phyloP scores from a whole-genome alignment of 1,140 invertebrate genomes.

The Mercenaria mercenaria region DNA sequence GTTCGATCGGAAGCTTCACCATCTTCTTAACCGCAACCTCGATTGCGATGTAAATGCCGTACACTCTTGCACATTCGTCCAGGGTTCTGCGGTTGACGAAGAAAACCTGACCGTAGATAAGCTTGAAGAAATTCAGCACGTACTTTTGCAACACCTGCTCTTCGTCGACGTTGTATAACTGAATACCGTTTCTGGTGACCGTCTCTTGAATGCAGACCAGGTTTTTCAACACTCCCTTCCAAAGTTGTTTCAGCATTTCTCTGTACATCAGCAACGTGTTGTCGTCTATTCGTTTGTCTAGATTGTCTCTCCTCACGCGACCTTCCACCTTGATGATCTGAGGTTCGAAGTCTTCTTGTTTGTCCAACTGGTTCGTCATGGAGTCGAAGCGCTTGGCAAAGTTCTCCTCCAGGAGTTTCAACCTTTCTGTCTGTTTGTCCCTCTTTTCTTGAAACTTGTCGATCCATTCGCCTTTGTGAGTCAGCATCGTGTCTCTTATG shows the following conservation, averaged over 20 bases:
- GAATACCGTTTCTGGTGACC: neutral
- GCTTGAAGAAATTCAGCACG: neutral
- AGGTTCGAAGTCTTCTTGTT: neutral
- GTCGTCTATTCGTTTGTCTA: neutral
- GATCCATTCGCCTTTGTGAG: neutral
- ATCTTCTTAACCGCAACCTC: neutral
- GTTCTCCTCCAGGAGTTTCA: neutral
- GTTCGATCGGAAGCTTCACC: neutral
- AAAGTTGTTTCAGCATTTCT: neutral
- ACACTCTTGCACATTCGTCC: neutral
- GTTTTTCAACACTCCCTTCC: neutral
- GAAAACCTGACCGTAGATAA: neutral
- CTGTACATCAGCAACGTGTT: neutral
- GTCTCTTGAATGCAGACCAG: neutral
- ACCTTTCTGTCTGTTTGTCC: neutral
- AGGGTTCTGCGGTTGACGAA: neutral
- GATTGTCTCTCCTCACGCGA: neutral
- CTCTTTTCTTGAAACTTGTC: neutral
- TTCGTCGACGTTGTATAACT: neutral
- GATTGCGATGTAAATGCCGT: neutral
- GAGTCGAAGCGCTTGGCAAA: slow-evolving; percentile 6
- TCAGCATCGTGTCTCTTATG: neutral
- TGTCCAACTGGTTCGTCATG: neutral
- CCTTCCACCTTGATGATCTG: neutral
- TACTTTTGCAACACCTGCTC: neutral